Evolutionary conservation across 2,797 vertebrate species (phyloP).

Genomic region (Florisuga fusca): DNA sequence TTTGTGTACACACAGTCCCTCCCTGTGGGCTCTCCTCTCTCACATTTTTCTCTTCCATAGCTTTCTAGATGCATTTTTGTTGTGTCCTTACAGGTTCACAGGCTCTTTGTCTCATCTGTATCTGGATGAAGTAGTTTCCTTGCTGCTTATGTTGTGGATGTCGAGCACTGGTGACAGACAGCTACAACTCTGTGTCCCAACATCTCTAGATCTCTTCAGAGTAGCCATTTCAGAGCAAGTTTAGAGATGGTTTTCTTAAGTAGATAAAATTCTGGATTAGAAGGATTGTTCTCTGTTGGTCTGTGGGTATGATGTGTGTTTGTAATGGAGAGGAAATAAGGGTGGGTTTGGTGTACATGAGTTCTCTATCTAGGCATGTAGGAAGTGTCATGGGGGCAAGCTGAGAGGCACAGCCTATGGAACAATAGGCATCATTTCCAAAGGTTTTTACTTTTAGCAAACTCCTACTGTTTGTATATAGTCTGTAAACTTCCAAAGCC

Average conservation of each 20-base stretch:
- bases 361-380: not conserved
- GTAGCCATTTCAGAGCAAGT: not conserved
- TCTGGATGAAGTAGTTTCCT: not conserved
- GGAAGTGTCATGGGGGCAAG: not conserved
- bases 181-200: accelerated
- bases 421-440: not conserved
- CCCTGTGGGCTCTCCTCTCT: not conserved
- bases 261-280: not conserved
- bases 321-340: not conserved
- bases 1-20: not conserved
- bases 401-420: not conserved
- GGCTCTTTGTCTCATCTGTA: not conserved
- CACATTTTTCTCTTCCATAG: not conserved
- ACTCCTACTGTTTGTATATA: not conserved
- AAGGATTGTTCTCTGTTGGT: not conserved
- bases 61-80: not conserved
- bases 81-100: not conserved
- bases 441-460: not conserved
- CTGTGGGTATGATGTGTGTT: not conserved
- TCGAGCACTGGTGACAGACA: not conserved
- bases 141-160: not conserved
- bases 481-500: not conserved
- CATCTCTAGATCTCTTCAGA: not conserved
- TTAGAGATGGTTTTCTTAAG: not conserved
- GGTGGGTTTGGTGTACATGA: not conserved